These are phyloP conservation scores for Aproaerema taeniolella DNA, from an alignment of 2,888 invertebrate species.

Conservation along the genomic window DNA sequence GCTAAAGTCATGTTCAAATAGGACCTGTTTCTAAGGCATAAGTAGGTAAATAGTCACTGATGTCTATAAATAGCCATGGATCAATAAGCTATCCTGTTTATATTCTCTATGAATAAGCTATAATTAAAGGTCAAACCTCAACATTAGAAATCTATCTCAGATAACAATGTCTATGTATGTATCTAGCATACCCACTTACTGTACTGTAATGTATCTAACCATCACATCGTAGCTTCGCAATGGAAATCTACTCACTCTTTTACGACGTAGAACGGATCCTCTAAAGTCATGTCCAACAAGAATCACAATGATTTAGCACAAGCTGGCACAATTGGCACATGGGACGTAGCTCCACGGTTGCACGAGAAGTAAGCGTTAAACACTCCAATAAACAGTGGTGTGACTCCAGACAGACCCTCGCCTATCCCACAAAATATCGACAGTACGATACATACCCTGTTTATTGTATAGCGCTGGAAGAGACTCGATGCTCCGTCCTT, in stretches of 20 bases:
- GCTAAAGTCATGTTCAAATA: no score
- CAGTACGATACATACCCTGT: slow-evolving; percentile 51
- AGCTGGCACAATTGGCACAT: slow-evolving; percentile 48
- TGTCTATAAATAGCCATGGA: no score
- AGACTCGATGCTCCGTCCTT: slow-evolving; percentile 53
- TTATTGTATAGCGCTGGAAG: slow-evolving; percentile 51
- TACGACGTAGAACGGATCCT: slow-evolving; percentile 99
- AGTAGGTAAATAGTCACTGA: no score
- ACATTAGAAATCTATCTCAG: no score
- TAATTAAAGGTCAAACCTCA: no score
- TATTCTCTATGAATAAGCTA: no score
- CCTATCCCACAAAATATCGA: slow-evolving; percentile 73
- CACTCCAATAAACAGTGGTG: slow-evolving; percentile 33
- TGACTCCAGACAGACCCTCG: slow-evolving; percentile 42
- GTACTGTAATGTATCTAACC: no score
- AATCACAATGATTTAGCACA: slow-evolving; percentile 36
- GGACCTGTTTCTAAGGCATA: no score
- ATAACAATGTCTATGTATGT: no score
- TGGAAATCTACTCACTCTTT: slow-evolving; percentile 90
- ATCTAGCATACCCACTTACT: no score
- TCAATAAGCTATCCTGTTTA: no score
- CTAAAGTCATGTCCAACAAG: slow-evolving; percentile 94
- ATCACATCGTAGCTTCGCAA: no score
- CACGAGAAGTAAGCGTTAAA: slow-evolving; percentile 21
- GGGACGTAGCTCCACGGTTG: slow-evolving; percentile 31